phyloP scores from a whole-genome alignment of 2,113 vertebrate genomes.

The Petrocephalus zakoni region DNA sequence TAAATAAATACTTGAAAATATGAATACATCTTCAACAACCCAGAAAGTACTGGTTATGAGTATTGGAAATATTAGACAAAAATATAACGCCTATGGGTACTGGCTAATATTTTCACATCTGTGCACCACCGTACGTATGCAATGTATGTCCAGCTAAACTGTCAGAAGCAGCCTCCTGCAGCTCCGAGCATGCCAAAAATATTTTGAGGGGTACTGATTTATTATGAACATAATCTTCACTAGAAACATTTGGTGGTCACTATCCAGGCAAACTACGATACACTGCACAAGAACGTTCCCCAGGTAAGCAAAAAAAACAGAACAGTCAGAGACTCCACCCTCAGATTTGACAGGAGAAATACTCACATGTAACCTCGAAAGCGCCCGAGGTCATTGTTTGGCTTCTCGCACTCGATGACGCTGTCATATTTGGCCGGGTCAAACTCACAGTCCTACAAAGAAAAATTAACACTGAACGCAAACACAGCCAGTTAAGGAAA shows the following conservation, averaged over 20 bases:
- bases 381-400: constrained; percentile 90
- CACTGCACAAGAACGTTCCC: background rate
- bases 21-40: background rate
- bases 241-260: background rate
- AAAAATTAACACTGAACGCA: background rate
- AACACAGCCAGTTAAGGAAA: background rate
- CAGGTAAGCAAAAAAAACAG: background rate
- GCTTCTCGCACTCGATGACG: constrained; percentile 93
- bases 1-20: background rate
- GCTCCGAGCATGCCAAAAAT: background rate
- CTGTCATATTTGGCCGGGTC: constrained; percentile 87
- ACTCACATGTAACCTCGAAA: constrained; percentile 97
- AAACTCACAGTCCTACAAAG: constrained; percentile 86
- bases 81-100: background rate
- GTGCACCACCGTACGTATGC: background rate
- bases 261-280: background rate
- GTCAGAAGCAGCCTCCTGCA: background rate
- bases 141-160: background rate
- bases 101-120: background rate
- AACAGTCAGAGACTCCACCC: background rate
- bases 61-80: background rate
- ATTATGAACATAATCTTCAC: background rate
- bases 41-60: background rate
- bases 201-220: background rate
- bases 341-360: background rate